These are phyloP conservation scores for Danio albolineatus DNA, from an alignment of 2,797 vertebrate genomes.

Conservation along the genomic window DNA sequence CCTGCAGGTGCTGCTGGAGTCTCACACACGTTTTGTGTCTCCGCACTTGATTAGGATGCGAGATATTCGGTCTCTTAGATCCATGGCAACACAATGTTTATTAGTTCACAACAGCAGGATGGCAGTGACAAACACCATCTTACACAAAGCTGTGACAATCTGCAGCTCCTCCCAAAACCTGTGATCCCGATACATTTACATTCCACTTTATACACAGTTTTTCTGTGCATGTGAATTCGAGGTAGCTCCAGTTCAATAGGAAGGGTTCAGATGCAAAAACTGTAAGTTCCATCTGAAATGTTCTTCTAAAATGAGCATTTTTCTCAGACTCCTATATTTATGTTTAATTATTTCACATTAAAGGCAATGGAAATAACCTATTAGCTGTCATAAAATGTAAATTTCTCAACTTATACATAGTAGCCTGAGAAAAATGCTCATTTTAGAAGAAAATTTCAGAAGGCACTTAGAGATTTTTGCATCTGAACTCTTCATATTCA, in stretches of 20 bases:
- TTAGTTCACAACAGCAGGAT: conserved; percentile 19
- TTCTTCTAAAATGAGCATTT: no score
- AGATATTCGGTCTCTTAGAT: conserved; percentile 18
- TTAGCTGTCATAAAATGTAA: no score
- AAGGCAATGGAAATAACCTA: no score
- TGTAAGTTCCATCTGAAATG: no score
- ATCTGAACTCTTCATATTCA: no score
- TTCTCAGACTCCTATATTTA: no score
- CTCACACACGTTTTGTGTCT: not conserved
- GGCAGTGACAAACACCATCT: conserved; percentile 13
- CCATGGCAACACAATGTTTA: conserved; percentile 23
- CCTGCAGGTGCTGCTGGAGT: conserved; percentile 32
- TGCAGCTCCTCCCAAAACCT: not conserved
- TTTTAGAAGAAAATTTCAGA: no score
- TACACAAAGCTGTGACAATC: conserved; percentile 7
- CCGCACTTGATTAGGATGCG: not conserved
- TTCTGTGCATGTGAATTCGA: conserved; percentile 4
- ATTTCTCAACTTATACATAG: not conserved
- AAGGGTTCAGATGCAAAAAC: no score
- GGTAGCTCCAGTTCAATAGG: conserved; percentile 6
- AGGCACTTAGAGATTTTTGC: no score
- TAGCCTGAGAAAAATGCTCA: no score
- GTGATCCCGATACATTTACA: not conserved
- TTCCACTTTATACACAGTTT: not conserved
- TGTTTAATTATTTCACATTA: no score